These are phyloP conservation scores for Paedocypris micromegethes DNA, from an alignment of 2,797 vertebrate species.

Conservation along the genomic window DNA sequence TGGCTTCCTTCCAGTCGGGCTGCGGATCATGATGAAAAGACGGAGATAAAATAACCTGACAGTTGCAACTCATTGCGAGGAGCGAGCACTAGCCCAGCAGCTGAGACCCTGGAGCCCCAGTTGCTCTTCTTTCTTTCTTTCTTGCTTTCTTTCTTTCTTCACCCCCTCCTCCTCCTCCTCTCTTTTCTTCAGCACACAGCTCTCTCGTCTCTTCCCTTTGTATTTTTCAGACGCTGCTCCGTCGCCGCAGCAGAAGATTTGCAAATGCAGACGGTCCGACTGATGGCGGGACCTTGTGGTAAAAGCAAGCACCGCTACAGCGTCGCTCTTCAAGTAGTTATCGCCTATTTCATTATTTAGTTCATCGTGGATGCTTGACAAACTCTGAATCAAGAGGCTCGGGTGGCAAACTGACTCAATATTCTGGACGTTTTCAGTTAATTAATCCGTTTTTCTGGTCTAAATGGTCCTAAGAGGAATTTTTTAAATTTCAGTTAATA, in stretches of 20 bases:
- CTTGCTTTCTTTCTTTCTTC: conserved; percentile 56
- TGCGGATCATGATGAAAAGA: conserved; percentile 96
- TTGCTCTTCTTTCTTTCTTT: conserved; percentile 48
- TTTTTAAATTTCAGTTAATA: too few species aligned
- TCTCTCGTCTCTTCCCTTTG: conserved; percentile 59
- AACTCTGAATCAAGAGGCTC: too few species aligned
- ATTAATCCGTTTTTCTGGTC: too few species aligned
- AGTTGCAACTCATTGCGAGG: conserved; percentile 94
- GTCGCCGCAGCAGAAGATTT: conserved; percentile 75
- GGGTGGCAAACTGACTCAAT: too few species aligned
- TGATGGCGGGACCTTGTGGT: conserved; percentile 64
- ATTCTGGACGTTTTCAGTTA: too few species aligned
- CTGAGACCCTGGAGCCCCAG: conserved; percentile 86
- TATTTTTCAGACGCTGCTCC: conserved; percentile 49
- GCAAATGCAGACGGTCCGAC: conserved; percentile 70
- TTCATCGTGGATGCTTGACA: too few species aligned
- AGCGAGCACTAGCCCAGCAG: conserved; percentile 84
- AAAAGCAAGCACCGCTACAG: too few species aligned
- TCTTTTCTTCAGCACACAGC: conserved; percentile 66
- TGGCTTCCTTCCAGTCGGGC: conserved; percentile 88
- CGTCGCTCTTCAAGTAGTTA: too few species aligned
- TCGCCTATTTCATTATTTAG: too few species aligned
- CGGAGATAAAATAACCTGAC: conserved; percentile 98
- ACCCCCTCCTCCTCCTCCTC: conserved; percentile 43
- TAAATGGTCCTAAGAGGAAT: too few species aligned